phyloP scores from a whole-genome alignment of 2,888 invertebrate species.

The Nowickia ferox region DNA sequence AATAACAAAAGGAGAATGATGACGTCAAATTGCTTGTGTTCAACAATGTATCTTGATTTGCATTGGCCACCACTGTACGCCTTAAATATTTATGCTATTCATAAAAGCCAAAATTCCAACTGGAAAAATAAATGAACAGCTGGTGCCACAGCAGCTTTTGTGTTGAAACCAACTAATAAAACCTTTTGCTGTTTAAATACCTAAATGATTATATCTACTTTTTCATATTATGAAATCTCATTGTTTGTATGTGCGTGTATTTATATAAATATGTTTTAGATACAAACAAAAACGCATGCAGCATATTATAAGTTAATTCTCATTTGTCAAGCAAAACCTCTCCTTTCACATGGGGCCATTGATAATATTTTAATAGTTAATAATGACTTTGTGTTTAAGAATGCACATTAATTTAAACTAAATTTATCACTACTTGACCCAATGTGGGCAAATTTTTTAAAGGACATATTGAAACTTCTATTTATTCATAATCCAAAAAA shows the following conservation, averaged over 20 bases:
- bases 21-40: not conserved
- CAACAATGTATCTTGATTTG: no score
- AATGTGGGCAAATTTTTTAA: not conserved
- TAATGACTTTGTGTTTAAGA: not conserved
- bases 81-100: not conserved
- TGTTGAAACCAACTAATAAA: not conserved
- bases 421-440: not conserved
- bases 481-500: constrained; percentile 7
- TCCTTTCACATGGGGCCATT: not conserved
- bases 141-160: constrained; percentile 4
- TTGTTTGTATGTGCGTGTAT: not conserved
- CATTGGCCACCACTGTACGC: not conserved
- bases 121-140: not conserved
- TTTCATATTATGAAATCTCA: not conserved
- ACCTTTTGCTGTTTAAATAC: constrained; percentile 14
- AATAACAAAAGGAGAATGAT: no score
- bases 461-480: not conserved
- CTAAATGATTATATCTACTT: constrained; percentile 4
- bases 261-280: not conserved
- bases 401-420: not conserved
- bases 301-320: not conserved
- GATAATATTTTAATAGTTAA: not conserved
- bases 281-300: not conserved
- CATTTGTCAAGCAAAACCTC: not conserved
- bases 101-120: not conserved